Percentiles rank a stretch among this genome's conserved stretches.
Conservation (phyloP, 2,888 invertebrate genomes). For the Oligia fasciuncula region DNA sequence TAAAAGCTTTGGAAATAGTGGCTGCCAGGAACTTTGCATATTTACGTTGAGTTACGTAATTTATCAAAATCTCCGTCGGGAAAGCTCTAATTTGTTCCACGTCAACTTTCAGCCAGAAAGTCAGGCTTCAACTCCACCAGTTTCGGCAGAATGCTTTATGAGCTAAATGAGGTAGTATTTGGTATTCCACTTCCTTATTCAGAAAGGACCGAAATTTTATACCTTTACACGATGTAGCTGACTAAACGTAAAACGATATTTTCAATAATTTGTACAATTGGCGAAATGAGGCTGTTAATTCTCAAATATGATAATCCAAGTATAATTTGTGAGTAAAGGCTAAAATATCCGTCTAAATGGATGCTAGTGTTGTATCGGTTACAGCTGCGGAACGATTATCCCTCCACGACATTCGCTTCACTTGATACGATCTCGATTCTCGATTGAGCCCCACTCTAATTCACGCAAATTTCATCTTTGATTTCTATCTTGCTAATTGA, state of each 20-base stretch:
- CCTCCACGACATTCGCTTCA: slow-evolving; percentile 55
- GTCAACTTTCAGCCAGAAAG: slow-evolving; percentile 9
- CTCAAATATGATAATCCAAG: slow-evolving; percentile 1
- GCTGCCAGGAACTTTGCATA: slow-evolving; percentile 27
- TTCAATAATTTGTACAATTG: slow-evolving; percentile 3
- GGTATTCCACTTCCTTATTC: slow-evolving; percentile 28
- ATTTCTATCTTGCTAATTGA: slow-evolving; percentile 77
- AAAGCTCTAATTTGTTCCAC: slow-evolving; percentile 13
- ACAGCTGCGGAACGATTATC: slow-evolving; percentile 55
- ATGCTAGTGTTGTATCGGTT: slow-evolving; percentile 50
- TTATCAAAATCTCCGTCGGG: slow-evolving; percentile 19
- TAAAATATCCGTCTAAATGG: slow-evolving; percentile 20
- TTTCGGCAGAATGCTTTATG: slow-evolving; percentile 18
- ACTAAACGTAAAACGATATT: slow-evolving; percentile 18
- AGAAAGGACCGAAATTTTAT: slow-evolving; percentile 7
- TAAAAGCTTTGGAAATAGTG: slow-evolving; percentile 24
- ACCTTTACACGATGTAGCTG: background rate
- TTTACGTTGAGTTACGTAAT: slow-evolving; percentile 18
- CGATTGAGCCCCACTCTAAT: slow-evolving; percentile 67
- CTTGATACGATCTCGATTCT: slow-evolving; percentile 66
- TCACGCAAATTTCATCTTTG: slow-evolving; percentile 70
- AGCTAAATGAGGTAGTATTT: slow-evolving; percentile 21
- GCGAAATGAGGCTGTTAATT: slow-evolving; percentile 15
- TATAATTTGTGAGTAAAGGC: slow-evolving; percentile 16
- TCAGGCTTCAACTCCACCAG: background rate